phyloP scores from a whole-genome alignment of 2,888 invertebrate species.

The Nudaria mundana region DNA sequence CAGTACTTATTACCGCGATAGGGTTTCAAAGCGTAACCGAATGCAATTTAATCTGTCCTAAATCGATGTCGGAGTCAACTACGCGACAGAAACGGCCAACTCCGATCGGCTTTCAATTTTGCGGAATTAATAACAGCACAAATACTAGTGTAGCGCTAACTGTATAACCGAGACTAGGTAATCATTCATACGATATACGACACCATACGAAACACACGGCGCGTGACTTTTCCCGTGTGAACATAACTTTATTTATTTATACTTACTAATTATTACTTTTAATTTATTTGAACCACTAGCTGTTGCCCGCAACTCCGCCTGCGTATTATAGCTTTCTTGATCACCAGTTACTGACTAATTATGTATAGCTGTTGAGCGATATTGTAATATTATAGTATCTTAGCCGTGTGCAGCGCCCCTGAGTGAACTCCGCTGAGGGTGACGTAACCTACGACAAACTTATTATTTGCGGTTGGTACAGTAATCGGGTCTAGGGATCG shows the following conservation, averaged over 20 bases:
- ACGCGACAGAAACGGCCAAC: conserved; percentile 35
- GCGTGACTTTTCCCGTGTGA: conserved; percentile 19
- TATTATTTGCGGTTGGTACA: no score
- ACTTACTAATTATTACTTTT: no score
- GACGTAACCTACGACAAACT: no score
- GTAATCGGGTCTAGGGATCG: no score
- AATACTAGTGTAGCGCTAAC: conserved; percentile 34
- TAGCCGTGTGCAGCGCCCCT: no score
- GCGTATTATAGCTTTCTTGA: no score
- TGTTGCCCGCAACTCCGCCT: no score
- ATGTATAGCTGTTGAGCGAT: no score
- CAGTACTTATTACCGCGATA: conserved; percentile 24
- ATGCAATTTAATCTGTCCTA: conserved; percentile 38
- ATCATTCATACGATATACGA: conserved; percentile 35
- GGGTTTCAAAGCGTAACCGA: conserved; percentile 38
- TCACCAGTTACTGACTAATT: no score
- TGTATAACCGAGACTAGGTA: conserved; percentile 27
- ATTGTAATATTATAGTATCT: no score
- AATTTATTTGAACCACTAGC: no score
- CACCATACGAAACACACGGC: conserved; percentile 24
- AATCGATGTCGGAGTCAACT: conserved; percentile 36
- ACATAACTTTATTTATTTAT: conserved; percentile 16
- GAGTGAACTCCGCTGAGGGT: no score
- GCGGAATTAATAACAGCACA: conserved; percentile 63
- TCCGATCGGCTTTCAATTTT: conserved; percentile 62